Evolutionary conservation across 2,113 vertebrate species (phyloP).

Genomic region (Pongo pygmaeus): DNA sequence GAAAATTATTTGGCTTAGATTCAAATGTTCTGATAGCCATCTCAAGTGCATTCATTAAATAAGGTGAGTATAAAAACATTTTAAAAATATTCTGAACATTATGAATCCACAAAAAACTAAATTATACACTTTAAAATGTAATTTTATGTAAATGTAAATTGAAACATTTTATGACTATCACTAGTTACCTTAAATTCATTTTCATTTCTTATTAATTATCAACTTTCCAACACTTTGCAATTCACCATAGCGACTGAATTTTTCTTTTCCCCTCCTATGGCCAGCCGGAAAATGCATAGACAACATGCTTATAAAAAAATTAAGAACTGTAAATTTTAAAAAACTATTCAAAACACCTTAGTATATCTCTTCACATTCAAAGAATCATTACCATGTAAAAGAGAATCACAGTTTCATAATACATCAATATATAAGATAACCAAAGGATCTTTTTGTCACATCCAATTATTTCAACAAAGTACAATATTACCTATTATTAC

Average conservation of each 20-base stretch:
- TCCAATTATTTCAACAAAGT: neutral
- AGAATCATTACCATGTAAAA: neutral
- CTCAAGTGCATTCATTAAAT: constrained; percentile 28
- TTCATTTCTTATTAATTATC: constrained; percentile 7
- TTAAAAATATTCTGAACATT: neutral
- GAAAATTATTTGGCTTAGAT: neutral
- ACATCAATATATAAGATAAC: neutral
- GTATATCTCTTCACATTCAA: neutral
- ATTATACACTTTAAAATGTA: neutral
- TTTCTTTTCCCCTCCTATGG: neutral
- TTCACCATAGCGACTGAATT: neutral
- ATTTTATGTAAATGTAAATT: neutral
- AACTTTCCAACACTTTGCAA: neutral
- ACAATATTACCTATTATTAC: neutral
- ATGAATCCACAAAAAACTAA: neutral
- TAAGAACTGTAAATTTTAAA: neutral
- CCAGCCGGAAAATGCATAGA: neutral
- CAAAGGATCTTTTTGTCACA: neutral
- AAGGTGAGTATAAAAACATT: neutral
- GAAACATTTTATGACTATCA: neutral
- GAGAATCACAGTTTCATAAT: neutral
- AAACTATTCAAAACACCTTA: constrained; percentile 2
- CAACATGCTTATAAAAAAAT: neutral
- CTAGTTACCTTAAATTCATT: constrained; percentile 10
- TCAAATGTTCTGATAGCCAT: neutral